Evolutionary conservation across 2,888 invertebrate species (phyloP), one percentile per base, ranked within the genome.

Genomic region (Rotaria macrura): DNA sequence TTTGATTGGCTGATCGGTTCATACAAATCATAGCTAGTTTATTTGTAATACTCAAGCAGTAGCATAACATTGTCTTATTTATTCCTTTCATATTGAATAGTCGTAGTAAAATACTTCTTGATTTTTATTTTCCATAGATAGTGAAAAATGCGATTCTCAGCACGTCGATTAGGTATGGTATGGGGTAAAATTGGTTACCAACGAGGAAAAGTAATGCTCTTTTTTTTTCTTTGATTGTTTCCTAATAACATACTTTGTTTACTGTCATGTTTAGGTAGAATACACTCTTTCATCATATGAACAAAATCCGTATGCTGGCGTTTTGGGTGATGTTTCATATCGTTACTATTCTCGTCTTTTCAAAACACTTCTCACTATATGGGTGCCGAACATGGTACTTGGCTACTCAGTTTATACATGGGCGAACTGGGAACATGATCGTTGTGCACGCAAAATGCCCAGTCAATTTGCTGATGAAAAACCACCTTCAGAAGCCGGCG

Each of bases 101-200:
- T 65, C 17, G 5, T 34, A 65, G 38, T 65, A 34, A 7, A 65
- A 10, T 29, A 2, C n/a, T 57, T 29, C 14, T 57, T 17, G 17
- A 34, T 65, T 34, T 65, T 65, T 65, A 2, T 34, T 29, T 34
- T 20, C 1, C 14, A 29, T 65, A 34, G 20, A 65, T 65, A 65
- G 12, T 17, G 34, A n/a, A 79, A 43, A 43, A 79, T 79, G 79
- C 79, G 79, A 43, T n/a, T 79, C 12, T 79, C 79, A 79, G 23
- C 43, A 43, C 38, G 43, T 43, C 79, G 79, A 79, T 79, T 79
- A n/a, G 79, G 79, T 23, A 79, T 79, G 79, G 14, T 5, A 2
- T 79, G 79, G 79, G 79, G 79, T 79, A 79, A n/a, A 79, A 79
- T 79, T 43, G 79, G 79, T 79, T 14, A 79, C 12, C 79, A 79